These are phyloP conservation scores for Pachycephus smyrnensis DNA, from an alignment of 2,888 invertebrate species.

Conservation along the genomic window DNA sequence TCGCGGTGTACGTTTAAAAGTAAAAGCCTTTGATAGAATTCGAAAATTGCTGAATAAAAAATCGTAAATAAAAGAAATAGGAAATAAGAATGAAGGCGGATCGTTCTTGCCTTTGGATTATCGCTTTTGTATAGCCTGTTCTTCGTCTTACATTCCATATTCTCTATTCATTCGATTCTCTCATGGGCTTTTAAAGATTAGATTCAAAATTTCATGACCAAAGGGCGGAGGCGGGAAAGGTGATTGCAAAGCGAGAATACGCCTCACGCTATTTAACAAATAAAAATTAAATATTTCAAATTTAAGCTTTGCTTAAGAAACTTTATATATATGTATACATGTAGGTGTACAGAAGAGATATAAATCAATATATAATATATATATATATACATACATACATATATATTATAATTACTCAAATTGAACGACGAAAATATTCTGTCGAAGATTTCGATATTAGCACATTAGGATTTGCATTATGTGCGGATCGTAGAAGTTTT, in stretches of 20 bases:
- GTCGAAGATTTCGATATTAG: background rate
- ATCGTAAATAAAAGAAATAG: background rate
- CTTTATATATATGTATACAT: conserved; percentile 33
- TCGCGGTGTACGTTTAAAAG: background rate
- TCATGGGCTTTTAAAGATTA: background rate
- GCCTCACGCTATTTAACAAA: background rate
- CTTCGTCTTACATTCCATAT: background rate
- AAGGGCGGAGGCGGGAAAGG: background rate
- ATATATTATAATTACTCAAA: conserved; percentile 17
- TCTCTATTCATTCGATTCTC: background rate
- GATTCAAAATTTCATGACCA: background rate
- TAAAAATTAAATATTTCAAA: conserved; percentile 24
- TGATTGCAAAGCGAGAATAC: background rate
- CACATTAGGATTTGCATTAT: background rate
- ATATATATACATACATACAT: conserved; percentile 22
- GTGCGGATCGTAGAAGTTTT: background rate
- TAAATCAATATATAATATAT: conserved; percentile 29
- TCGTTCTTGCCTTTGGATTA: background rate
- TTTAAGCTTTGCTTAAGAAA: conserved; percentile 33
- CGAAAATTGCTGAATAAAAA: background rate
- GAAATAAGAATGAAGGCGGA: background rate
- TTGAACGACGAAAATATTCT: background rate
- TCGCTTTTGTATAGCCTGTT: background rate
- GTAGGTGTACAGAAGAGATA: conserved; percentile 49
- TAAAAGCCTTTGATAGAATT: background rate